Base-by-base conservation (phyloP, 2,888 invertebrate genomes). In the Platerodrilus igneus region DNA sequence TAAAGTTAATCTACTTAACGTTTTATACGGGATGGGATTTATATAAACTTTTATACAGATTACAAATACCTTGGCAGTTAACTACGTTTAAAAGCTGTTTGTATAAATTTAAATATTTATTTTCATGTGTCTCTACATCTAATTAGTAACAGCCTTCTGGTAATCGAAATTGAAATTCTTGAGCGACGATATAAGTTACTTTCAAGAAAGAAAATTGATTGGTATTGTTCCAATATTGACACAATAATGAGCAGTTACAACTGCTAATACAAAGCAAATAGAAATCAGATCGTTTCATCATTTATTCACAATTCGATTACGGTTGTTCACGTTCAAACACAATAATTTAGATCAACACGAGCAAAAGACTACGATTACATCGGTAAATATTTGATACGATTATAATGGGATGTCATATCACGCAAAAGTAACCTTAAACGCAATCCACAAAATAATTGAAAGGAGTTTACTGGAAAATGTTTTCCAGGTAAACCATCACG, bases 321-420 rank as follows among this genome's bases (percentile, higher is more conserved):
- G 41, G 47, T 38, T 45, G 45, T 39, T 42, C 42, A 34, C 47
- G 37, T 43, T 41, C 38, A 41, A 45, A 44, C 44, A 47, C 47
- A 52, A 52, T 51, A 51, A 52, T 52, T 52, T 51, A 47, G 53
- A 53, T 50, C 52, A 50, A 52, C 51, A 46, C 45, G 53, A 49
- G 48, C 53, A 53, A 53, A 53, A 52, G 50, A 53, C 50, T 50
- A 48, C 53, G 37, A 52, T 53, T 53, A 53, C 48, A 45, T 45
- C 43, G 26, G 49, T 53, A 50, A 53, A 53, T 53, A 53, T 53
- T 53, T 53, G 49, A 53, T 43, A 37, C 29, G 29, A 28, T 47
- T 43, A 47, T 47, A 43, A 47, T 43, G 40, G 44, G 32, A 41
- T 47, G 47, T 47, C 47, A 47, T 47, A 47, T 47, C 47, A 47